Base-by-base conservation (phyloP, 2,113 vertebrate genomes). In the Carlito syrichta region DNA sequence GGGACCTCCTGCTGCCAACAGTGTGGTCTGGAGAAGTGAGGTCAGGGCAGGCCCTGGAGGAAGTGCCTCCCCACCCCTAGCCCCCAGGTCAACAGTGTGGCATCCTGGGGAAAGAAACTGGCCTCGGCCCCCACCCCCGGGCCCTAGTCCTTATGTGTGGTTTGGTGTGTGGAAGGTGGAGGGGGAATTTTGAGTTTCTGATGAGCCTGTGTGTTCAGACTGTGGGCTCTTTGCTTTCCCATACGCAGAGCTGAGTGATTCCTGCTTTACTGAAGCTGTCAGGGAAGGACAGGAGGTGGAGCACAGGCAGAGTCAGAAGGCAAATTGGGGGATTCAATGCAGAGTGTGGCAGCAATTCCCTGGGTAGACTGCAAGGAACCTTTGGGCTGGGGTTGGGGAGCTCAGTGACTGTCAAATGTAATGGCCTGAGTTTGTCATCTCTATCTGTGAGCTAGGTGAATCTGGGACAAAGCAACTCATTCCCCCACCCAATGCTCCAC, bases 391-490 rank as follows among this genome's bases (percentile, higher is more conserved):
- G 16, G 56, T n/a, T 5, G 27, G 22, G 38, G 23, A 93, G 40
- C 27, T 93, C 45, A 52, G 38, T 74, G 52, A 78, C 45, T 43
- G 81, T 81, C 71, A 81, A 74, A 69, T 73, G 45, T 23, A 81
- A 69, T 84, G 71, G 38, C 58, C 85, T 97, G 48, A 81, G 17
- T 25, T 71, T 96, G 89, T 62, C 77, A 94, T 71, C n/a, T 40
- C 19, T 40, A 62, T 79, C 54, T 87, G 27, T 76, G 30, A 95
- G 54, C 56, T 87, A 85, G n/a, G 56, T 5, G 5, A 62, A 68
- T 74, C 27, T 94, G 79, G 68, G 56, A 83, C 50, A 92, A 82
- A 92, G 54, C 3, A 19, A 94, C 60, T 78, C 45, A 43, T 9
- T 87, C 66, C 10, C 48, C n/a, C 14, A 85, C 35, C 43, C 8